These are phyloP conservation scores for Zootoca vivipara DNA, from an alignment of 2,113 vertebrate species.

Conservation along the genomic window DNA sequence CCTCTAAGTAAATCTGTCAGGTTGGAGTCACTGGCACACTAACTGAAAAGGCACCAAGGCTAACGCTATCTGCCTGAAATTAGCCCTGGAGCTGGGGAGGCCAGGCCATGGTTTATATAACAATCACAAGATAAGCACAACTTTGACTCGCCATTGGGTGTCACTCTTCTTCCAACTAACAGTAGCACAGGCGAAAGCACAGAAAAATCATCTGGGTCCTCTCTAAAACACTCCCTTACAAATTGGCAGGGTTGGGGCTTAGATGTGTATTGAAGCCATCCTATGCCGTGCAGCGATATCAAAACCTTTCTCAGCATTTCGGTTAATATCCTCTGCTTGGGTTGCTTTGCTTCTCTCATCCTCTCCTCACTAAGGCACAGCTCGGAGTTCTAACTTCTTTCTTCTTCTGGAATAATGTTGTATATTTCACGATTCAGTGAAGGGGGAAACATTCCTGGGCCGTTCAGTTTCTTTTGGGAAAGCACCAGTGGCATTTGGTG, in stretches of 20 bases:
- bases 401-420: no score
- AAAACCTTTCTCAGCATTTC: background rate
- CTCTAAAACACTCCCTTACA: background rate
- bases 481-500: background rate
- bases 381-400: background rate
- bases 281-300: background rate
- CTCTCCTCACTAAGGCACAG: background rate
- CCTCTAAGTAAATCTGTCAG: background rate
- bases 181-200: background rate
- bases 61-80: background rate
- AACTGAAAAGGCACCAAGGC: background rate
- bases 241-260: background rate
- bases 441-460: no score
- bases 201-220: background rate
- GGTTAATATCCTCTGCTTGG: background rate
- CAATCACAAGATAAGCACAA: constrained; percentile 11
- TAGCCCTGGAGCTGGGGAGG: rapidly evolving
- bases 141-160: constrained; percentile 61
- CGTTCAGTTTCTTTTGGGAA: no score
- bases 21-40: background rate
- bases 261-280: background rate
- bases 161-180: constrained; percentile 48
- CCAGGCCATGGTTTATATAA: background rate
- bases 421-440: no score
- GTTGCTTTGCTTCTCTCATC: background rate